phyloP scores from a whole-genome alignment of 2,888 invertebrate species.

The Xestia rhomboidea region DNA sequence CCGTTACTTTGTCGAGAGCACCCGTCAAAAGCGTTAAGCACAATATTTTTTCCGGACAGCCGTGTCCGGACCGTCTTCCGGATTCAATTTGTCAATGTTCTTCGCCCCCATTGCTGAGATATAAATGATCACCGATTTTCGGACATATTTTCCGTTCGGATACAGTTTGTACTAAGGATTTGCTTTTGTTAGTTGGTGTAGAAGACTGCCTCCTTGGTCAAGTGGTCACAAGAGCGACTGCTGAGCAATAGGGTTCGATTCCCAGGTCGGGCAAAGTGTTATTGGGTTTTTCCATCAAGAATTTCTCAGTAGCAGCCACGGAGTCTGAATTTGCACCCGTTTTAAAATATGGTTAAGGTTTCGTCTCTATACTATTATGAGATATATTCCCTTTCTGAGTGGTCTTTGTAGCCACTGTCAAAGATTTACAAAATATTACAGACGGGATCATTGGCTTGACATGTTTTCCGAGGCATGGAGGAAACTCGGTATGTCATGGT shows the following conservation, averaged over 20 bases:
- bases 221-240: too few relatives aligned
- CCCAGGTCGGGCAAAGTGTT: too few relatives aligned
- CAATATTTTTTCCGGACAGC: conserved; percentile 45
- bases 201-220: too few relatives aligned
- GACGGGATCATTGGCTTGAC: neutral
- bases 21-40: conserved; percentile 34
- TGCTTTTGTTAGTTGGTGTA: neutral
- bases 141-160: conserved; percentile 39
- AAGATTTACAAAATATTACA: neutral
- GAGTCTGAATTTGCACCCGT: too few relatives aligned
- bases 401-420: neutral
- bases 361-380: too few relatives aligned
- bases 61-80: conserved; percentile 47
- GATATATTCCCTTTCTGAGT: too few relatives aligned
- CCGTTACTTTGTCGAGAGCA: conserved; percentile 38
- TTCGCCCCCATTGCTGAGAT: conserved; percentile 34
- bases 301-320: too few relatives aligned
- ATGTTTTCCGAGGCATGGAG: neutral
- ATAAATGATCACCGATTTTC: conserved; percentile 57
- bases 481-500: neutral
- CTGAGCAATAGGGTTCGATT: too few relatives aligned
- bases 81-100: conserved; percentile 64
- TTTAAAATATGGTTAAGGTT: too few relatives aligned
- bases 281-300: too few relatives aligned
- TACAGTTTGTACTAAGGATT: neutral